Conservation (phyloP, 2,888 invertebrate genomes). For the Cylindroiulus punctatus region DNA sequence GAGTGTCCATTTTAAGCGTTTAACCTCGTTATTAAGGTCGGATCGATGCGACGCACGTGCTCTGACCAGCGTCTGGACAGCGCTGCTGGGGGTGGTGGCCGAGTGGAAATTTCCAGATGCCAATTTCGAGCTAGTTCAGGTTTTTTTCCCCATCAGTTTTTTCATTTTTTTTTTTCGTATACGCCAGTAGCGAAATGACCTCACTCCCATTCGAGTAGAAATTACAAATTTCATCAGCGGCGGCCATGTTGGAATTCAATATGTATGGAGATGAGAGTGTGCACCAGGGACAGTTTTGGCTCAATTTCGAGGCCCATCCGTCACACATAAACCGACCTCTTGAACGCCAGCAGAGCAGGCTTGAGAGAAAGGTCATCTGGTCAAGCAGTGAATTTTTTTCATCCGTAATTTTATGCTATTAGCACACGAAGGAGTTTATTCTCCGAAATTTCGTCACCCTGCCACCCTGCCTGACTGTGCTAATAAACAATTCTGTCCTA, state of each 20-base stretch:
- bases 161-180: neutral
- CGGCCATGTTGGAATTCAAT: constrained; percentile 3
- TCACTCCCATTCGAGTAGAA: neutral
- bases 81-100: neutral
- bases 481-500: no score
- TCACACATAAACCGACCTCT: neutral
- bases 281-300: neutral
- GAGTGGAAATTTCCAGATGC: neutral
- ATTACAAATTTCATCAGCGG: neutral
- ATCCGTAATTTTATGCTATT: no score
- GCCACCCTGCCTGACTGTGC: no score
- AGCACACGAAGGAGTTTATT: no score
- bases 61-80: neutral
- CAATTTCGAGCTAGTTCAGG: neutral
- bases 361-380: neutral
- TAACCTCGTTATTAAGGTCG: neutral
- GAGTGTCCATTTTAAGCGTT: neutral
- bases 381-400: neutral
- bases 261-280: neutral
- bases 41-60: neutral
- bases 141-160: neutral
- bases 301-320: neutral
- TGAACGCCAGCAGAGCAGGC: neutral
- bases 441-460: no score
- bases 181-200: neutral